Conservation (phyloP, 2,113 vertebrate species). For the Sakesphorus luctuosus region DNA sequence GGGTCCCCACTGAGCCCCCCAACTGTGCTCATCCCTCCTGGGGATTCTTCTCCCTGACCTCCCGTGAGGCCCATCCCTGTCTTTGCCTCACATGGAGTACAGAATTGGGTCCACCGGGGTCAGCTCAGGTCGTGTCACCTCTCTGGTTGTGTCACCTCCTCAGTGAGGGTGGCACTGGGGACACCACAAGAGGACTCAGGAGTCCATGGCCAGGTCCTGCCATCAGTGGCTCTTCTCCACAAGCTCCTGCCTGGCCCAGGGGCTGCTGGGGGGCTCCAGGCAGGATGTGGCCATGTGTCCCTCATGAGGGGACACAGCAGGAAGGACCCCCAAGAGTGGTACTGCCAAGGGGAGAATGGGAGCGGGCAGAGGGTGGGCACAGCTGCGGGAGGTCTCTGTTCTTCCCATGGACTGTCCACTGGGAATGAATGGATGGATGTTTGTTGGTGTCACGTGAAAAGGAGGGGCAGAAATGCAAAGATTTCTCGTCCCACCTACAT, state of each 20-base stretch:
- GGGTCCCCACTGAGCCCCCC: neutral
- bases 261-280: neutral
- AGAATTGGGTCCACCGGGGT: fast-evolving
- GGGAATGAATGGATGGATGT: neutral
- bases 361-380: neutral
- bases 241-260: neutral
- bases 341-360: neutral
- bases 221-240: fast-evolving
- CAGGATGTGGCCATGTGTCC: slow-evolving; percentile 26
- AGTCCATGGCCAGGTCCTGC: fast-evolving
- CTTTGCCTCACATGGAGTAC: fast-evolving
- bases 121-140: fast-evolving
- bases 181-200: fast-evolving
- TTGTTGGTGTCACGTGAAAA: too few species aligned
- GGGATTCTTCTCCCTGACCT: neutral
- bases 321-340: neutral
- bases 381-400: fast-evolving
- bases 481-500: too few species aligned
- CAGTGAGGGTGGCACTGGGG: neutral
- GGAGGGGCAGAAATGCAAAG: too few species aligned
- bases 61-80: fast-evolving
- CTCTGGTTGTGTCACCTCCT: neutral
- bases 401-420: fast-evolving
- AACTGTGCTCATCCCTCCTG: neutral
- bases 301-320: neutral